Evolutionary conservation across 2,797 vertebrate species (phyloP).

Genomic region (Gymnopithys bicolor): DNA sequence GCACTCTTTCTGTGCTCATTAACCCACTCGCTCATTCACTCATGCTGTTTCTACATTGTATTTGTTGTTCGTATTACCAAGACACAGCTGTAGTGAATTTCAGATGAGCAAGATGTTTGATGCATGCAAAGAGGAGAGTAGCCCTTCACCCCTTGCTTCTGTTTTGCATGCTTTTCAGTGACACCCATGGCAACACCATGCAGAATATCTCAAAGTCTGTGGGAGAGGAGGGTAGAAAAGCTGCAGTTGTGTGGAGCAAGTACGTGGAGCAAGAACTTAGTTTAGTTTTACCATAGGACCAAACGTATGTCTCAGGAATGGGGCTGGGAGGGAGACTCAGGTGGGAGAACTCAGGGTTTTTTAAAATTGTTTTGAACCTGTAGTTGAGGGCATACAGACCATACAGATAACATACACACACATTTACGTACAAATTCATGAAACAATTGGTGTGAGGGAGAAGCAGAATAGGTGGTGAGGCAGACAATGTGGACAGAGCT

Average conservation of each 20-base stretch:
- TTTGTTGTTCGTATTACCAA: slow-evolving; percentile 74
- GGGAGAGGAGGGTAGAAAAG: slow-evolving; percentile 50
- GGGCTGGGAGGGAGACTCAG: background rate
- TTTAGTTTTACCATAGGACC: background rate
- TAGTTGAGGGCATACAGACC: background rate
- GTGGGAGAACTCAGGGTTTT: background rate
- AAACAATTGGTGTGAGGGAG: background rate
- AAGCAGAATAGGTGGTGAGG: background rate
- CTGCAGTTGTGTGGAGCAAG: slow-evolving; percentile 14
- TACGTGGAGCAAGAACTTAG: background rate
- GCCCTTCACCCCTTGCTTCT: slow-evolving; percentile 64
- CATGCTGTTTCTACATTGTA: slow-evolving; percentile 80
- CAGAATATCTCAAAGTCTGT: slow-evolving; percentile 51
- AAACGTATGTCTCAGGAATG: background rate
- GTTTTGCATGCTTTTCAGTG: slow-evolving; percentile 74
- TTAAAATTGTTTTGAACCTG: background rate
- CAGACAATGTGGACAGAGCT: slow-evolving; percentile 7
- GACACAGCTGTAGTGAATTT: slow-evolving; percentile 53
- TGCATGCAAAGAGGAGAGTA: slow-evolving; percentile 66
- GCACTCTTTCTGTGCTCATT: slow-evolving; percentile 72
- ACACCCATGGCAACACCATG: slow-evolving; percentile 61
- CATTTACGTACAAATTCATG: background rate
- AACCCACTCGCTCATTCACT: slow-evolving; percentile 80
- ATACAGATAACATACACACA: background rate
- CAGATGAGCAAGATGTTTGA: slow-evolving; percentile 62